These are phyloP conservation scores for Yponomeuta cagnagella DNA, from an alignment of 2,888 invertebrate genomes.

Conservation along the genomic window DNA sequence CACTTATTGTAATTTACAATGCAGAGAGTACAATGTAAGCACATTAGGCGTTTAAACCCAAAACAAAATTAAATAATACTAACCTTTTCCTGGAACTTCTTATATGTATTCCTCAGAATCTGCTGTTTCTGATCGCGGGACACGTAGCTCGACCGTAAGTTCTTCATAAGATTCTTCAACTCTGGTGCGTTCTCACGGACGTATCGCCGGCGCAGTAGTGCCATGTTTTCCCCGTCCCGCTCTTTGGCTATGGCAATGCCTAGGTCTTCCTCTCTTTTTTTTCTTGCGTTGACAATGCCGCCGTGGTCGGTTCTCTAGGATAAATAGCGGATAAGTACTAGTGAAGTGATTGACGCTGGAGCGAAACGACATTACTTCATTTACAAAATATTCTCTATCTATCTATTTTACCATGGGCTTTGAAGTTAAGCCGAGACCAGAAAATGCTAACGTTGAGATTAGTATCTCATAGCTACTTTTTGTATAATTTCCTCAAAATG, in stretches of 20 bases:
- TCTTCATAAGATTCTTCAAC: slow-evolving; percentile 77
- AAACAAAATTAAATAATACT: background rate
- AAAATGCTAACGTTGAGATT: too few species aligned
- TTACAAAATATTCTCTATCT: too few species aligned
- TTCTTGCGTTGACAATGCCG: slow-evolving; percentile 54
- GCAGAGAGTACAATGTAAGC: too few species aligned
- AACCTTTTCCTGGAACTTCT: slow-evolving; percentile 73
- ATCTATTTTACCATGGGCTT: too few species aligned
- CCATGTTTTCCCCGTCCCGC: slow-evolving; percentile 38
- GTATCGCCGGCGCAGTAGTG: slow-evolving; percentile 64
- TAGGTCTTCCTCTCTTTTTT: slow-evolving; percentile 46
- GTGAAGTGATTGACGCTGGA: background rate
- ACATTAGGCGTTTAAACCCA: background rate
- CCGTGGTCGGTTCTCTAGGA: slow-evolving; percentile 58
- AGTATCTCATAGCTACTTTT: too few species aligned
- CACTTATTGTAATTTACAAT: too few species aligned
- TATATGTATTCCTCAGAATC: slow-evolving; percentile 78
- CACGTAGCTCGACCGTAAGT: slow-evolving; percentile 83
- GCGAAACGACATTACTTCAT: too few species aligned
- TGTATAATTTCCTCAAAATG: too few species aligned
- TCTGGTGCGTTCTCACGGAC: slow-evolving; percentile 77
- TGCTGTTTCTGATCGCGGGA: slow-evolving; percentile 75
- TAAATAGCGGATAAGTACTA: slow-evolving; percentile 22
- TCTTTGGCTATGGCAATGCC: slow-evolving; percentile 52
- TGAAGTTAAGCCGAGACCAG: too few species aligned